A percentile compares a stretch with the other conserved stretches of the same genome.
Evolutionary conservation across 2,113 vertebrate genomes (phyloP).

Genomic region (Atrichornis clamosus): DNA sequence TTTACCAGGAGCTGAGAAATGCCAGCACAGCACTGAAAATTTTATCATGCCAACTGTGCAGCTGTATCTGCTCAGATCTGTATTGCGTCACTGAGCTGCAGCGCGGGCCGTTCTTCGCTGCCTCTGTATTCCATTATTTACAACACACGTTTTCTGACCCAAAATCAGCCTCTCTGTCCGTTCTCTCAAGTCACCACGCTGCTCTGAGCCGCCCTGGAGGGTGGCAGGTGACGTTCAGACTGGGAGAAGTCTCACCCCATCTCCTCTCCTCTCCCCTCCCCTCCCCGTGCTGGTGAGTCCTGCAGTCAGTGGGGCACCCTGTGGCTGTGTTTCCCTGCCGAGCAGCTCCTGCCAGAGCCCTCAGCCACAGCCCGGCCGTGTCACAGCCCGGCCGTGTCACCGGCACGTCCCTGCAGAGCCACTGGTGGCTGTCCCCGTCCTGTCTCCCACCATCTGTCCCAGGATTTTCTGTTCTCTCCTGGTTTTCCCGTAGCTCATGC

Average conservation of each 20-base stretch:
- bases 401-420: too few species aligned
- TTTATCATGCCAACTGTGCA: neutral
- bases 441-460: neutral
- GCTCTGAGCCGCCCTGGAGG: neutral
- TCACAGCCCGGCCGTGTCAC: rapidly evolving
- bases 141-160: neutral
- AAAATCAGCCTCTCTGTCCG: neutral
- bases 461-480: neutral
- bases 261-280: neutral
- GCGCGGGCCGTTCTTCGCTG: neutral
- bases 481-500: rapidly evolving
- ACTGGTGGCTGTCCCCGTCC: neutral
- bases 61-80: neutral
- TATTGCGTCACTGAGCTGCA: neutral
- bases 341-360: neutral
- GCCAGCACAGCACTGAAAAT: neutral
- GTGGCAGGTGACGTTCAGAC: neutral
- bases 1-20: slow-evolving; percentile 10
- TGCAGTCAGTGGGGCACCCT: neutral
- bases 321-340: neutral
- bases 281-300: neutral
- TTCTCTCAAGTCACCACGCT: neutral
- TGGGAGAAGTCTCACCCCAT: neutral
- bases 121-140: slow-evolving; percentile 26
- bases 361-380: neutral